Percentiles rank a stretch among this genome's conserved stretches.
phyloP scores from a whole-genome alignment of 2,113 vertebrate species.

The Pachypanchax playfairii region DNA sequence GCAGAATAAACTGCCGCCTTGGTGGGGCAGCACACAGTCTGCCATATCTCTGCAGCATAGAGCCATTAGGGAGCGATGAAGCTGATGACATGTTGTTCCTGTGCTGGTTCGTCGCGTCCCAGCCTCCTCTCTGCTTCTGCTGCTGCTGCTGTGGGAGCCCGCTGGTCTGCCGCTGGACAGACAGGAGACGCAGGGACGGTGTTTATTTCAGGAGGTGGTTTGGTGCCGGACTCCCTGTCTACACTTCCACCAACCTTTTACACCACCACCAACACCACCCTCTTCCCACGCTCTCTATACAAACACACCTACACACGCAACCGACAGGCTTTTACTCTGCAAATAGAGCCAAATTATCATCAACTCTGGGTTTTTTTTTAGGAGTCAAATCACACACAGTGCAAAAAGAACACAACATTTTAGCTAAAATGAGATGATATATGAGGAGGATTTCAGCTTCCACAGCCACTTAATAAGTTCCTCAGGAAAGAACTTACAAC shows the following conservation, averaged over 20 bases:
- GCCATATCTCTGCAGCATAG: slow-evolving; percentile 64
- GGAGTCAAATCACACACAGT: not conserved
- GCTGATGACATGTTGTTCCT: slow-evolving; percentile 82
- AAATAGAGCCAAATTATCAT: slow-evolving; percentile 16
- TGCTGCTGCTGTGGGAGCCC: slow-evolving; percentile 59
- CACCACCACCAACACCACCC: slow-evolving; percentile 42
- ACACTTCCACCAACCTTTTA: slow-evolving; percentile 63
- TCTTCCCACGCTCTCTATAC: slow-evolving; percentile 38
- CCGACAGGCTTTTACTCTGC: slow-evolving; percentile 19
- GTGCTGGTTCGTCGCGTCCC: slow-evolving; percentile 67
- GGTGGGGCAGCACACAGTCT: slow-evolving; percentile 65
- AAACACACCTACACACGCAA: slow-evolving; percentile 30
- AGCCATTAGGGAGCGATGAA: slow-evolving; percentile 75
- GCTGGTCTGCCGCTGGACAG: slow-evolving; percentile 60
- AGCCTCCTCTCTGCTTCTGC: slow-evolving; percentile 55
- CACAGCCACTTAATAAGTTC: not conserved
- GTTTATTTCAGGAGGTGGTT: slow-evolving; percentile 79
- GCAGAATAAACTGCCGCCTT: slow-evolving; percentile 58
- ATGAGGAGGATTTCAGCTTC: not conserved
- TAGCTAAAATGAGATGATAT: not conserved
- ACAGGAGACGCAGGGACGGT: slow-evolving; percentile 59
- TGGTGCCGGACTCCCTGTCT: slow-evolving; percentile 81
- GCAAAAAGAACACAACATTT: not conserved
- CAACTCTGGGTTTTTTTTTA: slow-evolving; percentile 15
- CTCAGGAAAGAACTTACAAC: not conserved